Percentiles rank a stretch among this genome's conserved stretches.
phyloP scores from a whole-genome alignment of 2,888 invertebrate species.

The Drosophila nr. perissopoda region DNA sequence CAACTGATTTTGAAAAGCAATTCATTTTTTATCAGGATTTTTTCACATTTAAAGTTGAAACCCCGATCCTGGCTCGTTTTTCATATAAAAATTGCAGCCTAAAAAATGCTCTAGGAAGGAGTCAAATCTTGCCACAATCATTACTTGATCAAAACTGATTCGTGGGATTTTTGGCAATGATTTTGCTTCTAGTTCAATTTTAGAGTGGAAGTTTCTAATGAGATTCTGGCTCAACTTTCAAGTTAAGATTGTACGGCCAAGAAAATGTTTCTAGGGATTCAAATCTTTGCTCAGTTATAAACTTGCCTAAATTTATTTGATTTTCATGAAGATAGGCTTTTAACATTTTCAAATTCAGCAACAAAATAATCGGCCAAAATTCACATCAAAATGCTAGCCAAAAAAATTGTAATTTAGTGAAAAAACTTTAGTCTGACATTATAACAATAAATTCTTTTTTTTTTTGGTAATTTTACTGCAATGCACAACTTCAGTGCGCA shows the following conservation, averaged over 20 bases:
- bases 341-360: not conserved
- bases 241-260: not conserved
- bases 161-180: fast-evolving
- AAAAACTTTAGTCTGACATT: not conserved
- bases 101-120: not conserved
- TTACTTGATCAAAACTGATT: not conserved
- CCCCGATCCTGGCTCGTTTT: no score
- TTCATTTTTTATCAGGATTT: no score
- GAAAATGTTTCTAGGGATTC: not conserved
- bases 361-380: not conserved
- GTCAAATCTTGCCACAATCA: not conserved
- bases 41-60: no score
- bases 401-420: not conserved
- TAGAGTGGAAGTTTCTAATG: no score
- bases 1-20: no score
- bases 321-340: no score
- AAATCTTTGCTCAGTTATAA: not conserved
- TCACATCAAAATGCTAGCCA: not conserved
- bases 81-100: not conserved
- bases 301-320: not conserved
- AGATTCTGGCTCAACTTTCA: no score
- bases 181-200: not conserved
- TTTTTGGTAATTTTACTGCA: constrained; percentile 49
- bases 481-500: constrained; percentile 35
- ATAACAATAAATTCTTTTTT: constrained; percentile 31